phyloP scores from a whole-genome alignment of 2,113 vertebrate species.

The Hippolais icterina region DNA sequence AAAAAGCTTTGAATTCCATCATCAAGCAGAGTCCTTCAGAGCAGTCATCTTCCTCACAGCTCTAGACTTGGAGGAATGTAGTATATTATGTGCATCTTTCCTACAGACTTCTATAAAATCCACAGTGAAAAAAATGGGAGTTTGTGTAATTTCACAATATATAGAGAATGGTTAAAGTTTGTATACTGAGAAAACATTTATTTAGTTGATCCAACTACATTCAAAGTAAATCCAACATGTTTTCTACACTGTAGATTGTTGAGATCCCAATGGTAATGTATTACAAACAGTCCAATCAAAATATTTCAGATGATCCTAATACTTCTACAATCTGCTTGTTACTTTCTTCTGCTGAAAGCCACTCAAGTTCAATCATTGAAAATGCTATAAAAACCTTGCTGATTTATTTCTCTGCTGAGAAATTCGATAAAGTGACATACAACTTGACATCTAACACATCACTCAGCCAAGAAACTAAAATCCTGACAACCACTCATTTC shows the following conservation, averaged over 20 bases:
- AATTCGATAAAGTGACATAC: constrained; percentile 13
- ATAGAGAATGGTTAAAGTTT: not conserved
- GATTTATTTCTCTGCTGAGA: constrained; percentile 25
- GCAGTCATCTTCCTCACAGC: not conserved
- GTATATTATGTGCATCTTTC: not conserved
- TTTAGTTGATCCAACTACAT: not conserved
- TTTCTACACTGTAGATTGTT: not conserved
- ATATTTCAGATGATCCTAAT: not conserved
- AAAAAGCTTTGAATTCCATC: not conserved
- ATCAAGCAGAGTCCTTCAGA: not conserved
- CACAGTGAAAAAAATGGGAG: not conserved
- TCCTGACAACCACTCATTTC: not conserved
- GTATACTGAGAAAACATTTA: not conserved
- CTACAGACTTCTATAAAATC: not conserved
- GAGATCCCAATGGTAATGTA: not conserved
- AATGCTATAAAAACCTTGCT: constrained; percentile 1
- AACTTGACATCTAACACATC: not conserved
- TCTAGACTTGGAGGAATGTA: not conserved
- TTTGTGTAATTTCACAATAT: not conserved
- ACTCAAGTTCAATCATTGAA: not conserved
- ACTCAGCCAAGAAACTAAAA: constrained; percentile 26
- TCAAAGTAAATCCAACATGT: not conserved
- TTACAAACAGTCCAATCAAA: constrained; percentile 2
- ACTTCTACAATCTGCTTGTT: not conserved
- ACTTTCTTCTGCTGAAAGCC: constrained; percentile 7